phyloP scores from a whole-genome alignment of 2,113 vertebrate genomes.

The Ranitomeya imitator region DNA sequence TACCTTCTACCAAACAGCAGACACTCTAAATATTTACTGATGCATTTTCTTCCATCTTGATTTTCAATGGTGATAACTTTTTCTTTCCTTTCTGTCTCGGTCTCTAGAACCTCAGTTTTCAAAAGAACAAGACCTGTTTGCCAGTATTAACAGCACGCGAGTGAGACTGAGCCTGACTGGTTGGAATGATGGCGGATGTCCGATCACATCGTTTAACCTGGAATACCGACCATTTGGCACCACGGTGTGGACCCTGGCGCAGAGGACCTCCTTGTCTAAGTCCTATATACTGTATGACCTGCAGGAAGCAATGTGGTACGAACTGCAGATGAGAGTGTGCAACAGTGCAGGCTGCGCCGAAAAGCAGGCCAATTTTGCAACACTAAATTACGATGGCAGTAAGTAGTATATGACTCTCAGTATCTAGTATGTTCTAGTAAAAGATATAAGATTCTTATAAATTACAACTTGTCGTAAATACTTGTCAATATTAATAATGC shows the following conservation, averaged over 20 bases:
- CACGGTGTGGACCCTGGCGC: constrained; percentile 88
- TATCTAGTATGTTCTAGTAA: background rate
- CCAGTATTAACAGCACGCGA: constrained; percentile 91
- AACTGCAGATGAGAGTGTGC: constrained; percentile 95
- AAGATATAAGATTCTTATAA: background rate
- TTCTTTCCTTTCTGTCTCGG: background rate
- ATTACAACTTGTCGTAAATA: background rate
- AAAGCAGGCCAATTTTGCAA: constrained; percentile 92
- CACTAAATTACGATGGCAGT: constrained; percentile 93
- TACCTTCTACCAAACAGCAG: background rate
- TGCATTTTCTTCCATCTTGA: background rate
- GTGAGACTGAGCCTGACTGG: constrained; percentile 92
- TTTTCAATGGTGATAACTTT: background rate
- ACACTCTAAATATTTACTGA: background rate
- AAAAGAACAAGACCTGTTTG: constrained; percentile 96
- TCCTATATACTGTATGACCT: constrained; percentile 93
- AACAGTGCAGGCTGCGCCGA: constrained; percentile 96
- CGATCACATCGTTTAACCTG: constrained; percentile 94
- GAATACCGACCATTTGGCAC: constrained; percentile 93
- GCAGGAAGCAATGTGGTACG: constrained; percentile 95
- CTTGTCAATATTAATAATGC: background rate
- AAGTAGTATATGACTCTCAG: constrained; percentile 65
- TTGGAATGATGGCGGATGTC: constrained; percentile 97
- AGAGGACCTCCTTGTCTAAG: constrained; percentile 92
- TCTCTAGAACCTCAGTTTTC: constrained; percentile 93